Percentiles rank a stretch among this genome's conserved stretches.
phyloP scores from a whole-genome alignment of 2,113 vertebrate species.

The Ageneiosus marmoratus region DNA sequence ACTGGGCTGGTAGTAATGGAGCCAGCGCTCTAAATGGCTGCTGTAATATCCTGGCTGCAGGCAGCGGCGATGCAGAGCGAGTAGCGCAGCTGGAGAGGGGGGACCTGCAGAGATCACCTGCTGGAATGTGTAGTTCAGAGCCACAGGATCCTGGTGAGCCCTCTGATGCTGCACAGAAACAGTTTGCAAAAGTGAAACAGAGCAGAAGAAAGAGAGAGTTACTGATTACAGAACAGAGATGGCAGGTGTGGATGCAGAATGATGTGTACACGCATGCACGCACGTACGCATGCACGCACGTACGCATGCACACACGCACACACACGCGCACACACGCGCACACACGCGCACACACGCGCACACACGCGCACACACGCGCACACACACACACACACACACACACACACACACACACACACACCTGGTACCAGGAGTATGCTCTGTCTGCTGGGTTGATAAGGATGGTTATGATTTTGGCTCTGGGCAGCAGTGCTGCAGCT shows the following conservation, averaged over 20 bases:
- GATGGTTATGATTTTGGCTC: constrained; percentile 94
- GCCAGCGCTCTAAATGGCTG: constrained; percentile 82
- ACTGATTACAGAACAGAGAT: neutral
- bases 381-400: neutral
- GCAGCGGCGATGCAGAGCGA: constrained; percentile 78
- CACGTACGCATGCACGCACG: no score
- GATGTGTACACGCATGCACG: no score
- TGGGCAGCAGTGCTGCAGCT: constrained; percentile 87
- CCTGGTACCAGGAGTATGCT: constrained; percentile 97
- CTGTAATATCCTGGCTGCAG: constrained; percentile 82
- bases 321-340: neutral
- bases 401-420: constrained; percentile 54
- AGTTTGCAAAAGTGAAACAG: constrained; percentile 3
- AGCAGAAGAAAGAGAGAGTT: neutral
- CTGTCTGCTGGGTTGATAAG: constrained; percentile 94
- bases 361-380: neutral
- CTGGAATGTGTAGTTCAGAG: constrained; percentile 84
- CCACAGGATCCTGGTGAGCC: constrained; percentile 79
- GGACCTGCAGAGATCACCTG: constrained; percentile 80
- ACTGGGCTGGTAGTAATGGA: constrained; percentile 76
- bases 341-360: neutral
- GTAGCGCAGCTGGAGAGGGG: constrained; percentile 73
- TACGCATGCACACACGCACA: neutral
- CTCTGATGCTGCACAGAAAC: constrained; percentile 79
- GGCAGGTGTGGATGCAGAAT: neutral